Evolutionary conservation across 2,888 invertebrate species (phyloP).

Genomic region (Dicyrtoma fusca): DNA sequence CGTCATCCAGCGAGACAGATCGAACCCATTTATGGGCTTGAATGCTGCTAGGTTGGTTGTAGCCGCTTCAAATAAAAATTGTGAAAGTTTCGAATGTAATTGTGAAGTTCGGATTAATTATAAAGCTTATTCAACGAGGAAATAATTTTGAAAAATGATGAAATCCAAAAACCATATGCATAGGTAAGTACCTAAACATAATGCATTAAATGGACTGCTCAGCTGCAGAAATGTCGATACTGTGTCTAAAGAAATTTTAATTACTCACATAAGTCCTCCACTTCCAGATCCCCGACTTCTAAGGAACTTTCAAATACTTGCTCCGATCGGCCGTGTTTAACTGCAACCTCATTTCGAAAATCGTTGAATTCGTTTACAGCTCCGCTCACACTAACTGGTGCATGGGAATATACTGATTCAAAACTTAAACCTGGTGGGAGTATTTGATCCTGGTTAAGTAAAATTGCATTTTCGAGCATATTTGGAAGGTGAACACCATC

Average conservation of each 20-base stretch:
- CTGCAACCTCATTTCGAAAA: slow-evolving; percentile 37
- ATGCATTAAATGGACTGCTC: no score
- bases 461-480: slow-evolving; percentile 36
- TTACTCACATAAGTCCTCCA: slow-evolving; percentile 35
- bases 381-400: slow-evolving; percentile 23
- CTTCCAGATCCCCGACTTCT: background rate
- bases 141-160: no score
- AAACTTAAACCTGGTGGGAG: slow-evolving; percentile 38
- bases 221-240: no score
- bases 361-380: slow-evolving; percentile 38
- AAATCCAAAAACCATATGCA: no score
- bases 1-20: slow-evolving; percentile 12
- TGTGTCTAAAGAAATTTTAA: no score
- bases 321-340: slow-evolving; percentile 27
- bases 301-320: slow-evolving; percentile 42
- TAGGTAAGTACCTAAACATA: no score
- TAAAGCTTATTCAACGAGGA: no score
- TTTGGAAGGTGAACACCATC: slow-evolving; percentile 32
- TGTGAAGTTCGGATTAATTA: no score
- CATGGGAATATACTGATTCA: slow-evolving; percentile 33
- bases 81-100: no score
- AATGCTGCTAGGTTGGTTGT: background rate
- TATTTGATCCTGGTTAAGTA: slow-evolving; percentile 20
- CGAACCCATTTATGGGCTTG: slow-evolving; percentile 12
- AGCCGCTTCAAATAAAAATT: slow-evolving; percentile 18